Percentiles rank a stretch among this genome's conserved stretches.
phyloP scores from a whole-genome alignment of 2,113 vertebrate species.

The Morone saxatilis region DNA sequence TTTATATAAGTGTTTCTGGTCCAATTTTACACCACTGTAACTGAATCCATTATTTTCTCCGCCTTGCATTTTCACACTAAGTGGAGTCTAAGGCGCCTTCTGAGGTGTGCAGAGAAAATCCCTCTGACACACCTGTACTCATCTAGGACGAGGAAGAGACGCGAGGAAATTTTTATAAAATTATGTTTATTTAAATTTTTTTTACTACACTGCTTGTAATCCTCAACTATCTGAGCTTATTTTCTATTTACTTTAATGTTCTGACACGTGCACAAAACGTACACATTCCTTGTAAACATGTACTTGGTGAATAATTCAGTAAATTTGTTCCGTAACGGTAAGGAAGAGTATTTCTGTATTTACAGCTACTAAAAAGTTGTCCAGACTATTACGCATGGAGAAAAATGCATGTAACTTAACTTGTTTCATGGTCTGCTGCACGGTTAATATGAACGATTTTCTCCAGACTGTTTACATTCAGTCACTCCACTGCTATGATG shows the following conservation, averaged over 20 bases:
- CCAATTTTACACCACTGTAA: background rate
- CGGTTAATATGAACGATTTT: slow-evolving; percentile 36
- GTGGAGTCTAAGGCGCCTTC: background rate
- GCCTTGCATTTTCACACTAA: background rate
- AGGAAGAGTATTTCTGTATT: background rate
- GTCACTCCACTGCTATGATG: slow-evolving; percentile 6
- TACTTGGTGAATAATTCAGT: background rate
- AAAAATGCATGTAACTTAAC: slow-evolving; percentile 21
- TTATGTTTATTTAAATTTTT: background rate
- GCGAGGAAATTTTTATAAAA: background rate
- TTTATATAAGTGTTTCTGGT: background rate
- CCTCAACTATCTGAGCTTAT: background rate
- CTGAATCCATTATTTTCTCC: background rate
- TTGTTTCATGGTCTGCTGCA: slow-evolving; percentile 29
- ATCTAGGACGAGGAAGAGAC: background rate
- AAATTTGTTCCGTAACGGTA: background rate
- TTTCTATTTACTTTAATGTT: background rate
- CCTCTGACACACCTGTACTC: background rate
- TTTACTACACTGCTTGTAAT: background rate
- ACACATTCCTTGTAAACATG: background rate
- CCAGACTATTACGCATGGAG: background rate
- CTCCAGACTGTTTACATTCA: slow-evolving; percentile 48
- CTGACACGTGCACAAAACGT: background rate
- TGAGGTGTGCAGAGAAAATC: background rate
- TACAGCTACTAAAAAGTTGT: slow-evolving; percentile 15